Evolutionary conservation across 2,113 vertebrate genomes (phyloP), one percentile per base, ranked within the genome.

Genomic region (Columba livia): DNA sequence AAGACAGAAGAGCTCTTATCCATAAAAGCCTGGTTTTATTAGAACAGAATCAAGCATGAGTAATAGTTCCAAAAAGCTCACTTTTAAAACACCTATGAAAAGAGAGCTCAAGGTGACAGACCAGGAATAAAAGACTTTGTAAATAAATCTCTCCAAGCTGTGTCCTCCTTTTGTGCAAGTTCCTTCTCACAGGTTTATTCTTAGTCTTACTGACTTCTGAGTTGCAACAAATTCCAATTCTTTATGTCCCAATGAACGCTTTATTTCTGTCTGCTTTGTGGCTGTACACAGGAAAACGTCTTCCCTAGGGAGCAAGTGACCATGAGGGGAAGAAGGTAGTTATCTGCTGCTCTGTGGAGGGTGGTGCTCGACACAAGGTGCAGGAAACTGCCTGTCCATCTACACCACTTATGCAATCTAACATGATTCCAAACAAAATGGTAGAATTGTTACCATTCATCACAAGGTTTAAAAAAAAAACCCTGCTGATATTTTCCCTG

Each of bases 101-200:
- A 84, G 50, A 61, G 40, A 94, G 21, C 29, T 87, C 81, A 94
- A 85, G 71, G 70, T 88, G 66, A 67, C 7, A 60, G 44, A 91
- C 75, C 15, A 69, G 11, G 42, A 87, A 79, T 53, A 88, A 79
- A 79, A 78, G 51, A 32, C 57, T 38, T 58, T 24, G 57, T 74
- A 81, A 48, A 67, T 57, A 51, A 42, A 13, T 36, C 13, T 67
- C 48, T 72, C 65, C 32, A 4, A 16, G 36, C 4, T 54, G 17
- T 31, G 6, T 42, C 66, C 23, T 26, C 60, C 32, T 51, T 74
- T 51, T 78, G n/a, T 50, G 6, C 15, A 3, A 4, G 2, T 58
- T 74, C 47, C 10, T 42, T 85, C 29, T 48, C 31, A 40, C 0
- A 0, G 12, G 15, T 38, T 79, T 77, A 31, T 65, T 88, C 28